Conservation (phyloP, 2,888 invertebrate genomes). For the Amphiduros pacificus region DNA sequence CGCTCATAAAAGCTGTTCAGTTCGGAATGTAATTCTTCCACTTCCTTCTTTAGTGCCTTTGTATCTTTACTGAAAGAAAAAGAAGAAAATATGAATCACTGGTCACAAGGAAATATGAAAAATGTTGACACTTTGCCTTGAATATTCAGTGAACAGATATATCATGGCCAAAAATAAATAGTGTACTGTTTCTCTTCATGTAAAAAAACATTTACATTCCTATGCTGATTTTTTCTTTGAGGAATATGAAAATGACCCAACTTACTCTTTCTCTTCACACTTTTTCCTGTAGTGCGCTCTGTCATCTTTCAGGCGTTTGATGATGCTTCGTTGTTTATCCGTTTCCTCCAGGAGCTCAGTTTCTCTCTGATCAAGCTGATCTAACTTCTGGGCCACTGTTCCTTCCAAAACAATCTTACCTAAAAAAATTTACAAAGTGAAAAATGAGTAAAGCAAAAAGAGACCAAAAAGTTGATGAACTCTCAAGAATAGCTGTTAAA, state of each 20-base stretch:
- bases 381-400: slow-evolving; percentile 45
- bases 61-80: slow-evolving; percentile 29
- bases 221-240: not conserved
- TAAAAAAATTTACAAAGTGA: slow-evolving; percentile 19
- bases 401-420: slow-evolving; percentile 54
- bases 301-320: slow-evolving; percentile 47
- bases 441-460: not conserved
- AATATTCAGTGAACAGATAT: not conserved
- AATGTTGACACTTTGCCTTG: too few species aligned
- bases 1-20: slow-evolving; percentile 27
- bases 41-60: slow-evolving; percentile 29
- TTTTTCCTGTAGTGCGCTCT: slow-evolving; percentile 40
- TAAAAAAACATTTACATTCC: too few species aligned
- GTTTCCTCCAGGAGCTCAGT: slow-evolving; percentile 53
- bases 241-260: slow-evolving; percentile 1
- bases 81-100: not conserved
- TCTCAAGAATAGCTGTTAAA: not conserved
- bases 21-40: slow-evolving; percentile 30
- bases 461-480: not conserved
- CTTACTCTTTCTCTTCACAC: slow-evolving; percentile 44
- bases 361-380: slow-evolving; percentile 54
- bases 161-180: not conserved
- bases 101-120: not conserved
- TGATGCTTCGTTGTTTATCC: slow-evolving; percentile 38
- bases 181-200: not conserved